These are phyloP conservation scores for Takifugu ocellatus DNA, from an alignment of 2,797 vertebrate species.

Conservation along the genomic window DNA sequence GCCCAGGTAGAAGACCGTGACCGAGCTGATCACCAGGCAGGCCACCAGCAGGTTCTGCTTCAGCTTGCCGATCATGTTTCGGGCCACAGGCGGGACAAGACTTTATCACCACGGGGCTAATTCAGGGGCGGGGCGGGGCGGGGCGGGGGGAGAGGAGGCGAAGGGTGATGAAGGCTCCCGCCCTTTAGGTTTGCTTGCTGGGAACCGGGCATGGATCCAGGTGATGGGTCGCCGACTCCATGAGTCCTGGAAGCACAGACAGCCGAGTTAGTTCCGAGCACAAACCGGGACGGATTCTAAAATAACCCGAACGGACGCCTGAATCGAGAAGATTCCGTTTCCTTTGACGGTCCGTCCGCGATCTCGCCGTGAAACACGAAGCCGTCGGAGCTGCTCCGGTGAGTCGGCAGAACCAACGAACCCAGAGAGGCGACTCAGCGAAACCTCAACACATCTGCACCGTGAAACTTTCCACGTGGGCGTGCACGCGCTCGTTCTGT, in stretches of 20 bases:
- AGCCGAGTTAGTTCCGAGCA: not conserved
- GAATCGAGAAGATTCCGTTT: no score
- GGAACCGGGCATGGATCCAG: conserved; percentile 56
- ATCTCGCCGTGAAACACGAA: no score
- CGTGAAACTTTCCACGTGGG: conserved; percentile 6
- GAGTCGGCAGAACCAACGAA: no score
- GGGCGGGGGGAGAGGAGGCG: conserved; percentile 21
- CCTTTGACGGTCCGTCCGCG: no score
- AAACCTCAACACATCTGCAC: not conserved
- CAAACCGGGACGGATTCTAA: no score
- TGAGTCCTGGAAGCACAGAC: conserved; percentile 65
- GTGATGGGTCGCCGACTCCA: conserved; percentile 71
- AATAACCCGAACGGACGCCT: no score
- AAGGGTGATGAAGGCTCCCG: conserved; percentile 37
- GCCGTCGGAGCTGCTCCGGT: no score
- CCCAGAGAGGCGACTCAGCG: no score
- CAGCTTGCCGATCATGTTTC: conserved; percentile 89
- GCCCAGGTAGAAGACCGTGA: conserved; percentile 93
- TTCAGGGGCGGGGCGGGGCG: conserved; percentile 22
- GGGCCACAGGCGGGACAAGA: conserved; percentile 19
- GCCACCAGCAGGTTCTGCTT: conserved; percentile 94
- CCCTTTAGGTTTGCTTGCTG: conserved; percentile 63
- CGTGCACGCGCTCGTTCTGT: conserved; percentile 1
- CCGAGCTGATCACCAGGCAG: conserved; percentile 92
- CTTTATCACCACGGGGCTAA: conserved; percentile 27